Base-by-base conservation (phyloP, 2,888 invertebrate species). In the Chironomus tentans region DNA sequence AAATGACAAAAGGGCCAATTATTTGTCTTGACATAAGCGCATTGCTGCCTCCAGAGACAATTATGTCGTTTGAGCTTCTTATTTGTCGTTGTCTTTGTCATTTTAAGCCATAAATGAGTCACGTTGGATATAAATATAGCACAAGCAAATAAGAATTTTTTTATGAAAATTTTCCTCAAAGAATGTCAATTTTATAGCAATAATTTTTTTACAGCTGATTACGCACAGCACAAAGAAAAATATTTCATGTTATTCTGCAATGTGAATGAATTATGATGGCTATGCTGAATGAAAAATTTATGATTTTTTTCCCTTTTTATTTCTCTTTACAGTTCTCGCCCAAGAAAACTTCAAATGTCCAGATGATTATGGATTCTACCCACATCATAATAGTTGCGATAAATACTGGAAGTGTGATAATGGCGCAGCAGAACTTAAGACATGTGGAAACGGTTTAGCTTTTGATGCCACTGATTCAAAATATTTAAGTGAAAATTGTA, bases 381-480 rank as follows among this genome's bases (percentile, higher is more conserved):
- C 95, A 77, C 95, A 96, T 85, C 91, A 91, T 82, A 82, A 87
- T 77, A 94, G 94, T 71, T 96, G 96, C 84, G 96, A 96, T 87
- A 95, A 95, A 85, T 96, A 96, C 86, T 96, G 94, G 93, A 94
- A 95, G 85, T 96, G 96, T 82, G 95, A 95, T 84, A 94, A 94
- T 81, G 93, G 92, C 79, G 91, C 85, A 10, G 91, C 95, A 77
- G 95, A 95, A 81, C 86, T 95, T 79, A 95, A 95, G 85, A 94
- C 95, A 68, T 96, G 96, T 86, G 96, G 96, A 77, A 96, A 96
- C 83, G 96, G 96, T 77, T 88, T 96, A 78, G 95, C 95, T 76
- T 96, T 96, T 84, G 96, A 95, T 83, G 90, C 94, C 78, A 87
- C 90, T 72, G 96, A 96, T 85, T 88, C 91, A 79, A 95, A 95